A percentile compares a stretch with the other conserved stretches of the same genome.
Conservation (phyloP, 2,113 vertebrate genomes). For the Tragelaphus imberbis region DNA sequence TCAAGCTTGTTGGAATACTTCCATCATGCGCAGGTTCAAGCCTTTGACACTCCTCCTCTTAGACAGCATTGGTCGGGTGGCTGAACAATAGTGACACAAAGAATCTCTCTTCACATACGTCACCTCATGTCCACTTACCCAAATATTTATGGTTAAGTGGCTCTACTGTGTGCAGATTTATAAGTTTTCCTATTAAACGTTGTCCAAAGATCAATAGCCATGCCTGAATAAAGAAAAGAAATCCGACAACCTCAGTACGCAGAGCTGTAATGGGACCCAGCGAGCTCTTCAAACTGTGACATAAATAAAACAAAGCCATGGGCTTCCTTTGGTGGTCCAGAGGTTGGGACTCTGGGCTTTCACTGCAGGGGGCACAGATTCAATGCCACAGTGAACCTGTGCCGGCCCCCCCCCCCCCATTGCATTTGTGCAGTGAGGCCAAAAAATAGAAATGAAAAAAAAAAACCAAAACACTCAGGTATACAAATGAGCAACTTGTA, state of each 20-base stretch:
- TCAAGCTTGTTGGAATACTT: slow-evolving; percentile 18
- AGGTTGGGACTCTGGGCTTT: not conserved
- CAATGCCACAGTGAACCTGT: not conserved
- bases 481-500: not conserved
- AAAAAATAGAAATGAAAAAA: not conserved
- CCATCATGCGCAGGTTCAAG: not conserved
- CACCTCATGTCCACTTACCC: not conserved
- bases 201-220: not conserved
- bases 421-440: not conserved
- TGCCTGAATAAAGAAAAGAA: not conserved
- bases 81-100: not conserved
- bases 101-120: not conserved
- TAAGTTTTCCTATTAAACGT: slow-evolving; percentile 9
- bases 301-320: not conserved
- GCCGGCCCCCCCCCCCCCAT: too few relatives aligned
- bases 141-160: not conserved
- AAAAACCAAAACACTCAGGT: not conserved
- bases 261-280: not conserved
- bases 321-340: not conserved
- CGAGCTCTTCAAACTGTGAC: not conserved
- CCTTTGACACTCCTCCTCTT: not conserved
- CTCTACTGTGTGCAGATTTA: not conserved
- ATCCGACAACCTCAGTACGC: not conserved
- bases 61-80: not conserved
- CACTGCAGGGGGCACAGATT: not conserved